phyloP scores from a whole-genome alignment of 2,113 vertebrate genomes.

The Protomyctophum bolini region DNA sequence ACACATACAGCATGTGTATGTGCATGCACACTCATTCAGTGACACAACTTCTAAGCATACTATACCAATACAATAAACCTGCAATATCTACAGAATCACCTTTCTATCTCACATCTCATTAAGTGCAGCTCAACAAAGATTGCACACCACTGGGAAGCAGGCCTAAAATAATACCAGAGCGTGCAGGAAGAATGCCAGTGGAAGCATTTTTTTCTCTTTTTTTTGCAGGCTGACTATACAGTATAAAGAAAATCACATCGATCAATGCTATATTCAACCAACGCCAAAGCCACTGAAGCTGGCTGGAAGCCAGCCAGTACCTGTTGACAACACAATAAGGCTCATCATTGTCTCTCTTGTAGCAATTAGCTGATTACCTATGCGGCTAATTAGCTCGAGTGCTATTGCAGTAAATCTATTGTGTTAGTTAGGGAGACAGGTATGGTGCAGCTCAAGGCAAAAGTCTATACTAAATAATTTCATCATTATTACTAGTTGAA shows the following conservation, averaged over 20 bases:
- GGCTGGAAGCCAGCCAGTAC: slow-evolving; percentile 30
- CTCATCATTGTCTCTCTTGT: slow-evolving; percentile 37
- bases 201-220: slow-evolving; percentile 12
- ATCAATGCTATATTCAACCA: slow-evolving; percentile 28
- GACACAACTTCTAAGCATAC: not conserved
- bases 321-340: slow-evolving; percentile 46
- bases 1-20: not conserved
- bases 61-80: too few relatives aligned
- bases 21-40: not conserved
- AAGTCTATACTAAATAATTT: too few relatives aligned
- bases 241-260: slow-evolving; percentile 21
- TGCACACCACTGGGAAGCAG: not conserved
- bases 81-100: not conserved
- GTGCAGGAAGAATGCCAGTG: not conserved
- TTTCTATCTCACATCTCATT: not conserved
- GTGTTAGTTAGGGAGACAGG: slow-evolving; percentile 12
- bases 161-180: slow-evolving; percentile 12
- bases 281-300: slow-evolving; percentile 3
- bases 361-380: slow-evolving; percentile 60
- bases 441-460: too few relatives aligned
- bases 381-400: slow-evolving; percentile 52
- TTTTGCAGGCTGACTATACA: slow-evolving; percentile 9
- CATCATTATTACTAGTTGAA: too few relatives aligned
- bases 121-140: slow-evolving; percentile 3
- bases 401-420: slow-evolving; percentile 46